A percentile compares a stretch with the other conserved stretches of the same genome.
Evolutionary conservation across 1,140 invertebrate genomes (phyloP).

Genomic region (Drosophila kanapiae): DNA sequence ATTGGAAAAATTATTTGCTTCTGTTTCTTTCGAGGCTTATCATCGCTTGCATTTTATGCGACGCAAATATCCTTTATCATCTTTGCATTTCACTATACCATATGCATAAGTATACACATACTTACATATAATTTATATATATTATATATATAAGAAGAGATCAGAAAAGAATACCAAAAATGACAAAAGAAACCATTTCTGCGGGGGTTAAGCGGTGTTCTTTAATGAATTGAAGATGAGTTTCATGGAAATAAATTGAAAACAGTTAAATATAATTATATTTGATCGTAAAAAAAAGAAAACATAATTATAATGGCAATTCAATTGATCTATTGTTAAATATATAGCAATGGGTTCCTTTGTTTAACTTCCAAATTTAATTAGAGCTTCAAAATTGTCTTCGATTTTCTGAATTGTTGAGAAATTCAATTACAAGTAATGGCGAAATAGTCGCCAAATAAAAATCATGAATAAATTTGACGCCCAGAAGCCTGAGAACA

Average conservation of each 20-base stretch:
- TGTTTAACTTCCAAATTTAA: neutral
- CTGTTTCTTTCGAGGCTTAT: constrained; percentile 14
- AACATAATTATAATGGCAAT: neutral
- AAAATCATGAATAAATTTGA: constrained; percentile 22
- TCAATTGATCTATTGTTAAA: neutral
- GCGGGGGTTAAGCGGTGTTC: constrained; percentile 13
- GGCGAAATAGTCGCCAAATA: constrained; percentile 18
- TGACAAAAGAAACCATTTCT: constrained; percentile 19
- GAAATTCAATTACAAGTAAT: constrained; percentile 8
- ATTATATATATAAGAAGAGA: neutral
- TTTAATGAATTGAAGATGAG: constrained; percentile 4
- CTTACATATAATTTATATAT: neutral
- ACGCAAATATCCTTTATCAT: constrained; percentile 30
- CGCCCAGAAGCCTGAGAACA: constrained; percentile 27
- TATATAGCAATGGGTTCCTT: neutral
- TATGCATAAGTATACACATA: neutral
- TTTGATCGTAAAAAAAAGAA: neutral
- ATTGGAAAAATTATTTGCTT: constrained; percentile 4
- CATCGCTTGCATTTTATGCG: constrained; percentile 34
- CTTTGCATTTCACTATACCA: constrained; percentile 7
- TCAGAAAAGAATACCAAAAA: neutral
- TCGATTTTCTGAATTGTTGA: neutral
- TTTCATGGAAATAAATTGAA: neutral
- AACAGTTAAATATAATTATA: constrained; percentile 13
- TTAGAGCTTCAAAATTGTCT: neutral